Base-by-base conservation (phyloP, 2,797 vertebrate species). In the Chaetophractus vellerosus region DNA sequence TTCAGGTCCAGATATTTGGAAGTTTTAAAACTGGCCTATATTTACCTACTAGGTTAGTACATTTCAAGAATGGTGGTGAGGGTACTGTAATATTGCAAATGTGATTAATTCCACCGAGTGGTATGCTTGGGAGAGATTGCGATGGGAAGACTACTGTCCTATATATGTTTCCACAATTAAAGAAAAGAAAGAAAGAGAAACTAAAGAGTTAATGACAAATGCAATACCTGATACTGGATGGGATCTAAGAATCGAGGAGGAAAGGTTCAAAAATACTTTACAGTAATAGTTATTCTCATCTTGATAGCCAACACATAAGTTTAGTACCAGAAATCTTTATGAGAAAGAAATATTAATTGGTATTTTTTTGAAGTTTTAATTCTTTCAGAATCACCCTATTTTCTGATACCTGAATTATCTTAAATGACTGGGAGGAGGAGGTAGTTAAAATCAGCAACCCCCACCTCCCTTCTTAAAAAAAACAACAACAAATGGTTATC, bases 1-100 rank as follows among this genome's bases (percentile, higher is more conserved):
- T 94, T 88, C 97, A 99, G 99, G 99, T 99, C 93, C 98, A 99
- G 98, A 99, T 99, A 98, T 99, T 99, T 98, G 99, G 99, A 98
- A 99, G 99, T 98, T 99, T 99, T 98, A 99, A 99, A 98, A 99
- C 99, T 28, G 99, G 99, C 88, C 99, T 99, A 90, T 99, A 99
- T 99, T 99, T 99, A 94, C 99, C 99, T 96, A 99, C 99, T 96
- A 99, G 99, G 99, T 99, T 98, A 99, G 99, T 96, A 94, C 31
- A 76, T 85, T 82, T 94, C 69, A 63, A 28, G 59, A 31, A 64
- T 55, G 55, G 55, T 55, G 19, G 19, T 55, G 55, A 55, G 55
- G 55, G 55, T 21, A 55, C 52, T 55, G 55, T 19, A 55, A 55
- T 55, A 55, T 55, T 23, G 19, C 55, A 7, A 55, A 55, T 55